Evolutionary conservation across 2,888 invertebrate genomes (phyloP), one percentile per base, ranked within the genome.

Genomic region (Dryomyza anilis): DNA sequence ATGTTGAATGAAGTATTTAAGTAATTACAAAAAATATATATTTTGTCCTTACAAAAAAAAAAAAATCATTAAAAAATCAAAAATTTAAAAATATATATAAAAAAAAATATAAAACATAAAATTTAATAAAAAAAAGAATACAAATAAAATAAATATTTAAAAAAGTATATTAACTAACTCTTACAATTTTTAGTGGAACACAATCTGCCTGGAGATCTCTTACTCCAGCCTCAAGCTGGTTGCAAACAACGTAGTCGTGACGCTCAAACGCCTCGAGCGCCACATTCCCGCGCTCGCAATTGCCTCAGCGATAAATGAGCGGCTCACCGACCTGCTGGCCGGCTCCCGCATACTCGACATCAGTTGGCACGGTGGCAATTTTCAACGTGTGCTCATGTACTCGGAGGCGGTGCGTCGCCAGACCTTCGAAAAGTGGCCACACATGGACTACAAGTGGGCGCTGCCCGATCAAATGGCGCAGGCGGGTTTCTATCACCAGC

Each of bases 391-490:
- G 60, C 84, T 88, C 30, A 96, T 97, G 96, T 95, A 94, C 81
- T 95, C 94, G 70, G 97, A 97, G 84, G 93, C 94, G 0, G 93
- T 94, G 68, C 86, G 97, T 50, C 88, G 93, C 73, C 91, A 95
- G 79, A 96, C 97, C 0, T 97, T 97, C 84, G 90, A 91, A 71
- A 89, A 93, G 78, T 97, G 96, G 97, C 96, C 96, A 2, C 96
- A 96, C 79, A 95, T 95, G 94, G 94, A 95, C 83, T 96, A 96
- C 85, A 96, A 96, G 84, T 97, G 96, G 96, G 96, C 96, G 5
- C 82, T 96, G 65, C 96, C 96, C 0, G 94, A 95, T 74, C 94
- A 95, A 79, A 96, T 97, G 96, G 96, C 96, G 5, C 95, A 96
- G 81, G 96, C 96, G 2, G 97, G 97, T 16, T 97, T 97, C 84